Evolutionary conservation across 1,140 invertebrate genomes (phyloP).

Genomic region (Leucophenga varia): DNA sequence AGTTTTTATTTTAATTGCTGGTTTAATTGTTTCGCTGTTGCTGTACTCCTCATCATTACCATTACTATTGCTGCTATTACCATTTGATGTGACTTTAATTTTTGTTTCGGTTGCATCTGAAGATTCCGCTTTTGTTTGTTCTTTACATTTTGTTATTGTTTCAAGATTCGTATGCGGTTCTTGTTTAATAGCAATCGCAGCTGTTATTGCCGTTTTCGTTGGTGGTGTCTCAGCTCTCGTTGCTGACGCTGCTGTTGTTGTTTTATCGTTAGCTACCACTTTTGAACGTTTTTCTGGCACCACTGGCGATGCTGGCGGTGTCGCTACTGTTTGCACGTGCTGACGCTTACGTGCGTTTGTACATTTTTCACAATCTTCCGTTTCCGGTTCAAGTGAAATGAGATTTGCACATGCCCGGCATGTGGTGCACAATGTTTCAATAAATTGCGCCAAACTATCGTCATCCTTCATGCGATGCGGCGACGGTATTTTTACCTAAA

Average conservation of each 20-base stretch:
- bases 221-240: too few species aligned
- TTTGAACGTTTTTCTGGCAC: constrained; percentile 43
- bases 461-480: constrained; percentile 49
- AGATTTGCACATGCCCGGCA: constrained; percentile 55
- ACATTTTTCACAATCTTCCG: constrained; percentile 55
- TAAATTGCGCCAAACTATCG: constrained; percentile 48
- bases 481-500: constrained; percentile 52
- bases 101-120: constrained; percentile 17
- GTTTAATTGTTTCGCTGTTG: constrained; percentile 13
- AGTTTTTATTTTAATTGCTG: constrained; percentile 24
- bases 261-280: constrained; percentile 30
- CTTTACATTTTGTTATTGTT: constrained; percentile 11
- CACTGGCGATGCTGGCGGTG: constrained; percentile 42
- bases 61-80: constrained; percentile 15
- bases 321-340: constrained; percentile 27
- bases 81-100: too few species aligned
- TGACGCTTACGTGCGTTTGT: constrained; percentile 36
- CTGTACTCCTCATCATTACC: neutral
- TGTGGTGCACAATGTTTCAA: constrained; percentile 52
- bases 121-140: constrained; percentile 16
- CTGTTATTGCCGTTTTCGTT: too few species aligned
- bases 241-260: constrained; percentile 22
- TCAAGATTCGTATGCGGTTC: constrained; percentile 14
- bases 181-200: constrained; percentile 22
- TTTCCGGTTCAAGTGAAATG: constrained; percentile 49